Base-by-base conservation (phyloP, 1,140 invertebrate genomes). In the Sarcophaga bullata region DNA sequence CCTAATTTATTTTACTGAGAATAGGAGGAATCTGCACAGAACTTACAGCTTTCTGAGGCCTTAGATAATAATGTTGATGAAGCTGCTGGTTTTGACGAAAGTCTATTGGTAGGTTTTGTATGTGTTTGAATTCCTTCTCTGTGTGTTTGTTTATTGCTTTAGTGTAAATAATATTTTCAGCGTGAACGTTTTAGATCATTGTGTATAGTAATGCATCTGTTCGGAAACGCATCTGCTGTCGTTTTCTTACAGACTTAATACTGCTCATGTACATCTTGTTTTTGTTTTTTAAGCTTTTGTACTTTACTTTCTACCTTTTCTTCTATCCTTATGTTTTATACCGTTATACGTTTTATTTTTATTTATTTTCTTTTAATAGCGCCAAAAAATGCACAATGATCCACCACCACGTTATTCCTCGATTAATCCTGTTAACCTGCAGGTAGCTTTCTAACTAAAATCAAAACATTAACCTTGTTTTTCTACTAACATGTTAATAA, bases 41-140 rank as follows among this genome's bases (percentile, higher is more conserved):
- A 73, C 78, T 48, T 80, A 83, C 62, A 83, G 48, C 25, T 62
- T 54, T 54, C 19, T 11, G 50, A 47, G 54, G 50, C 73, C 76
- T 58, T 17, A 37, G 49, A 49, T 19, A 68, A 68, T 68, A 19
- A 37, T 78, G 48, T 50, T 78, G 75, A 78, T 37, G 82, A 82
- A 13, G 25, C 82, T 54, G 86, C 80, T 25, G 84, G 84, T 84
- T 84, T 92, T 93, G 91, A 92, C 87, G 91, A 92, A 85, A 92
- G 92, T 87, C 85, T 92, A 80, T 89, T 92, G 91, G 92, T 92
- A 91, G 81, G 91, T 87, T 84, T 5, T 54, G 37, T 80, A 15
- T 8, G 13, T 6, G 46, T 50, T 46, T 37, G 37, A 25, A 81
- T 19, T 25, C 49, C 48, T 8, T 80, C 19, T 37, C 19, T 73